Evolutionary conservation across 2,797 vertebrate species (phyloP), one percentile per base, ranked within the genome.

Genomic region (Babyrousa celebensis): DNA sequence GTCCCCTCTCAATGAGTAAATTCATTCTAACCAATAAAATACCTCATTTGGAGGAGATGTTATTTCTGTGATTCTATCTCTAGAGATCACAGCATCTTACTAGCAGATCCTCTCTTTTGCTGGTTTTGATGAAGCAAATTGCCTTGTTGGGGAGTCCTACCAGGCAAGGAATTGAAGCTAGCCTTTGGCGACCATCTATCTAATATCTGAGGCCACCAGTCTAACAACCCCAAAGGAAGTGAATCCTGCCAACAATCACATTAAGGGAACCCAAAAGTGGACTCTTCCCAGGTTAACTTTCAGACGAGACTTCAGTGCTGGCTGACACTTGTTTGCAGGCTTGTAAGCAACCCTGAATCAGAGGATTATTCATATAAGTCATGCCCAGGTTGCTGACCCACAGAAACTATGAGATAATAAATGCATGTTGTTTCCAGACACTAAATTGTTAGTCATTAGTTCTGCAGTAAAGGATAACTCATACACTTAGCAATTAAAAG

Each of bases 11-110:
- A 36, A 6, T 85, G 48, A 65, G 63, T 18, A n/a, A 54, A 36
- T 82, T 75, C 6, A 70, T 83, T 90, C 36, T 67, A 52, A 82
- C 29, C n/a, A 82, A 77, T 60, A 48, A 71, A 83, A 83, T 83
- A 82, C 7, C 20, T 52, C 10, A 72, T 65, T 77, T n/a, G 40
- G 16, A 78, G 70, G 70, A 27, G 48, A 93, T 58, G 60, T 78
- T 15, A 12, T 2, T 68, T 93, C 20, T 58, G 9, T 65, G 16
- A 36, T 32, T 40, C 6, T 10, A 20, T 60, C 85, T 29, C 54
- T 62, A 54, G 43, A 93, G 4, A 40, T 17, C 27, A 12, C 12
- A 80, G 1, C 27, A 62, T 62, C 60, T 91, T 71, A 12, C 15
- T 43, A 60, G 21, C 27, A 72, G 17, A 78, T 16, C 56, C 8